A percentile compares a stretch with the other conserved stretches of the same genome.
phyloP scores from a whole-genome alignment of 2,888 invertebrate species.

The Acanthococcus lagerstroemiae region DNA sequence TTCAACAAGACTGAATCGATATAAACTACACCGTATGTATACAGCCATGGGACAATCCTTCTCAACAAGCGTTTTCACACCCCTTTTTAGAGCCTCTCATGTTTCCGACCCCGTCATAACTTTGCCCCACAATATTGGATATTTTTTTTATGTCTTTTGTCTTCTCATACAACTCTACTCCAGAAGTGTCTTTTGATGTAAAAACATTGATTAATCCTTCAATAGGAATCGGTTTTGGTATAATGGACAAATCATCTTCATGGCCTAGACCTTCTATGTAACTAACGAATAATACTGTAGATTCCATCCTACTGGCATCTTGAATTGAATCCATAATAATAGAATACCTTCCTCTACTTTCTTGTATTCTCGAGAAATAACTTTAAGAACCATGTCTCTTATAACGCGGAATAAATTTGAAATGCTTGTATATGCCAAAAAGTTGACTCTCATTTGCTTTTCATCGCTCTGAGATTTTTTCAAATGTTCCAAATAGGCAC shows the following conservation, averaged over 20 bases:
- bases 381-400: neutral
- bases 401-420: neutral
- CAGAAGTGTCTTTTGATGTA: neutral
- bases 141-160: neutral
- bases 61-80: neutral
- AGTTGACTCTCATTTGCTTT: too few relatives aligned
- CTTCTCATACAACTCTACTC: neutral
- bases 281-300: neutral
- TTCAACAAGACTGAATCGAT: neutral
- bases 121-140: constrained; percentile 1
- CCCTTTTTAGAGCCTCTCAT: neutral
- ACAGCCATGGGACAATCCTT: neutral
- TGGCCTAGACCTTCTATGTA: neutral
- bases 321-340: neutral
- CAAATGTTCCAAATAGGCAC: too few relatives aligned
- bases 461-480: too few relatives aligned
- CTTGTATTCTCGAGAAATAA: neutral
- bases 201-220: neutral
- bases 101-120: constrained; percentile 11
- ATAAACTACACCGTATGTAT: neutral
- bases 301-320: constrained; percentile 1
- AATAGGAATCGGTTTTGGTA: neutral
- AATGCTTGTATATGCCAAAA: neutral
- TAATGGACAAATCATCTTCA: neutral
- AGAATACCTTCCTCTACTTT: neutral